Evolutionary conservation across 2,797 vertebrate species (phyloP).

Genomic region (Cephalopachus bancanus): DNA sequence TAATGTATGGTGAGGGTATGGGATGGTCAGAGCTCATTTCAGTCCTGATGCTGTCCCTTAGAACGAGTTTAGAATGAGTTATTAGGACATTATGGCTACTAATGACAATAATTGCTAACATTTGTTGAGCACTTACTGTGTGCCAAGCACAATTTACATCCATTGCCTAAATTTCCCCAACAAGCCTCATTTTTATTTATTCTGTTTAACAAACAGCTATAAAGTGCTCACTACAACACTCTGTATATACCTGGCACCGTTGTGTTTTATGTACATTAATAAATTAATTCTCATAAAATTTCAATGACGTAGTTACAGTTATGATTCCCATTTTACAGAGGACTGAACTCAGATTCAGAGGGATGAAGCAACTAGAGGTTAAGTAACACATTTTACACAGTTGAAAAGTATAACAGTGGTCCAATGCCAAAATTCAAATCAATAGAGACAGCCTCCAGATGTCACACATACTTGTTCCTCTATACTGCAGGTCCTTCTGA

Average conservation of each 20-base stretch:
- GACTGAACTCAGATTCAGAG: background rate
- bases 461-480: background rate
- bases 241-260: background rate
- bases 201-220: constrained; percentile 22
- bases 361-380: background rate
- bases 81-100: background rate
- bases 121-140: constrained; percentile 12
- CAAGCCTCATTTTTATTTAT: background rate
- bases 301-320: background rate
- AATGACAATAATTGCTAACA: background rate
- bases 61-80: background rate
- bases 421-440: background rate
- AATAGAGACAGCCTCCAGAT: no score
- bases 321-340: background rate
- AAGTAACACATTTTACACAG: background rate
- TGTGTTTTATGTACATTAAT: background rate
- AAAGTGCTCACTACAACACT: background rate
- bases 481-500: fast-evolving
- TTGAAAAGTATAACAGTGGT: background rate
- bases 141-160: background rate
- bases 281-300: background rate
- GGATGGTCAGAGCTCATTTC: background rate
- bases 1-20: fast-evolving
- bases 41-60: background rate
- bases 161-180: background rate